phyloP scores from a whole-genome alignment of 2,888 invertebrate genomes.

The Macrosiphum euphorbiae region DNA sequence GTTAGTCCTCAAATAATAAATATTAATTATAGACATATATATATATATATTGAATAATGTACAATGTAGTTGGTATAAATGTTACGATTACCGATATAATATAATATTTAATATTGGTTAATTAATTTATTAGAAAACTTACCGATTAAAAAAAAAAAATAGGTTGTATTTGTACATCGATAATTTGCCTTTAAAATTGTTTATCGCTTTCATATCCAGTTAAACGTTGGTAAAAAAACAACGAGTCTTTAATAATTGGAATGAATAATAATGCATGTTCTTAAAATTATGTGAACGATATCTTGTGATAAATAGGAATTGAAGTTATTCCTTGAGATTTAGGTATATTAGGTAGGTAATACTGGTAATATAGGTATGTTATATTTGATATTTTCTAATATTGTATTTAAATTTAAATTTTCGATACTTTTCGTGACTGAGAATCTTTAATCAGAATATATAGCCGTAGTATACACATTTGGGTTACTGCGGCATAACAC shows the following conservation, averaged over 20 bases:
- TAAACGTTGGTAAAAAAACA: background rate
- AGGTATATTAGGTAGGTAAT: too few relatives aligned
- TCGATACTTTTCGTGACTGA: background rate
- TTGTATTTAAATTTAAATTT: background rate
- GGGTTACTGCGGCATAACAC: background rate
- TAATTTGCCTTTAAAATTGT: background rate
- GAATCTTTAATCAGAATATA: background rate
- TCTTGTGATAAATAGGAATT: too few relatives aligned
- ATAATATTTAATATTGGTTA: background rate
- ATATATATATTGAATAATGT: too few relatives aligned
- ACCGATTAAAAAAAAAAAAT: background rate
- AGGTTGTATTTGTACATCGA: background rate
- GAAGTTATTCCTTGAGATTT: background rate
- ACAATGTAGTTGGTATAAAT: background rate
- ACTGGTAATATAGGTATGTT: too few relatives aligned
- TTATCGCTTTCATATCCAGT: background rate
- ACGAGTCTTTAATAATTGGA: background rate
- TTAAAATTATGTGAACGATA: background rate
- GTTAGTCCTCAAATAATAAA: too few relatives aligned
- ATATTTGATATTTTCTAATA: background rate
- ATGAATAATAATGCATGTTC: background rate
- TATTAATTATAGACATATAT: too few relatives aligned
- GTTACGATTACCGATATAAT: background rate
- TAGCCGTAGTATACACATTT: background rate
- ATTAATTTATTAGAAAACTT: background rate